These are phyloP conservation scores for Serilophus lunatus DNA, from an alignment of 2,113 vertebrate genomes.

Conservation along the genomic window DNA sequence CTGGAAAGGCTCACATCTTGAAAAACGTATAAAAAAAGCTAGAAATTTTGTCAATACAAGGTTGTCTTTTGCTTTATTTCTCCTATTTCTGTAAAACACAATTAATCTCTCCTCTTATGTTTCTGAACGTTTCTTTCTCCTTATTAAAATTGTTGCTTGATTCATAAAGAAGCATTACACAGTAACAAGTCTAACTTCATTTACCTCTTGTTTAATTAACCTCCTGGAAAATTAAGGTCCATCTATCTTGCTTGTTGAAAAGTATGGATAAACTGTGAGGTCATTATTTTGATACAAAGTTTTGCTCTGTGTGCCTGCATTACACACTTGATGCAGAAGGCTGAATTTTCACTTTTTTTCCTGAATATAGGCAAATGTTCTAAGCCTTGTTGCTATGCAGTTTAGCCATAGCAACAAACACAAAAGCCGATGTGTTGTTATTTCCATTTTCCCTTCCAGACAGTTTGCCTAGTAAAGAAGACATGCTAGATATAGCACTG, in stretches of 20 bases:
- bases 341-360: background rate
- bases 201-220: background rate
- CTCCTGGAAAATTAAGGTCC: background rate
- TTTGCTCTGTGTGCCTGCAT: background rate
- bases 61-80: background rate
- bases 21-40: background rate
- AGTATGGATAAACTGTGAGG: background rate
- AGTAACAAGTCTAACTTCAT: background rate
- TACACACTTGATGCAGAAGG: background rate
- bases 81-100: background rate
- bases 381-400: slow-evolving; percentile 58
- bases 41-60: background rate
- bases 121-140: background rate
- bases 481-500: slow-evolving; percentile 12
- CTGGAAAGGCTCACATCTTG: background rate
- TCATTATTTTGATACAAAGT: background rate
- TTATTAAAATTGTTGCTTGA: background rate
- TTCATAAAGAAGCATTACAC: background rate
- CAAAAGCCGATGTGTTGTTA: slow-evolving; percentile 25
- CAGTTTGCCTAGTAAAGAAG: slow-evolving; percentile 52
- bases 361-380: slow-evolving; percentile 22
- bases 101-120: background rate
- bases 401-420: slow-evolving; percentile 64
- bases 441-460: slow-evolving; percentile 48
- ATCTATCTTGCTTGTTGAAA: background rate